Conservation (phyloP, 2,888 invertebrate species). For the Parnassius apollo region DNA sequence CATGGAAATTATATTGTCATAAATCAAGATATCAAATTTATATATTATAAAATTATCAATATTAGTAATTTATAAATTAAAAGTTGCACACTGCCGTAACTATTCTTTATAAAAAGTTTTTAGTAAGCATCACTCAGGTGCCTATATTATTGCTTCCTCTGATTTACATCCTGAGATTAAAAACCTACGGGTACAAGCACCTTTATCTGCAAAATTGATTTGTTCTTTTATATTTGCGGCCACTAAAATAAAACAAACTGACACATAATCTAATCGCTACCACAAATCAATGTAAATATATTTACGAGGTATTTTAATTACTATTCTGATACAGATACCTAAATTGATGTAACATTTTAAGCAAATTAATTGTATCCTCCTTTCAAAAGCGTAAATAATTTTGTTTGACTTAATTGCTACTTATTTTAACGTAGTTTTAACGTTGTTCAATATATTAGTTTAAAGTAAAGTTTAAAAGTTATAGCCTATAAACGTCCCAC, state of each 20-base stretch:
- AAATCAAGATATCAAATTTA: too few species aligned
- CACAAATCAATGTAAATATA: constrained; percentile 26
- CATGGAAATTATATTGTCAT: too few species aligned
- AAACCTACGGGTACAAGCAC: too few species aligned
- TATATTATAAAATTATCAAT: too few species aligned
- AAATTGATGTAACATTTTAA: constrained; percentile 26
- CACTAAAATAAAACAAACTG: constrained; percentile 22
- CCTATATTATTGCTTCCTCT: too few species aligned
- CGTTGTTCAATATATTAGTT: constrained; percentile 11
- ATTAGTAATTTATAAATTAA: too few species aligned
- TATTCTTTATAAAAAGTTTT: too few species aligned
- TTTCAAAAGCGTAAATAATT: constrained; percentile 23
- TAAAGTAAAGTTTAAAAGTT: not conserved
- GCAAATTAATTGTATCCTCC: constrained; percentile 25
- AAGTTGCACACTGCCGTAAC: too few species aligned
- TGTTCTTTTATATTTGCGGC: constrained; percentile 6
- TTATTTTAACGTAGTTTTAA: constrained; percentile 15
- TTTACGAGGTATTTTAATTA: constrained; percentile 27
- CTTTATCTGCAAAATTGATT: too few species aligned
- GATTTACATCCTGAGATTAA: too few species aligned
- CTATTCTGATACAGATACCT: constrained; percentile 24
- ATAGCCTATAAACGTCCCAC: too few species aligned
- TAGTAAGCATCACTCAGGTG: too few species aligned
- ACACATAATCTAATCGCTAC: constrained; percentile 16
- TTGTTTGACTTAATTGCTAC: constrained; percentile 21